Conservation (phyloP, 1,140 invertebrate species). For the Aphelinus atriplicis region DNA sequence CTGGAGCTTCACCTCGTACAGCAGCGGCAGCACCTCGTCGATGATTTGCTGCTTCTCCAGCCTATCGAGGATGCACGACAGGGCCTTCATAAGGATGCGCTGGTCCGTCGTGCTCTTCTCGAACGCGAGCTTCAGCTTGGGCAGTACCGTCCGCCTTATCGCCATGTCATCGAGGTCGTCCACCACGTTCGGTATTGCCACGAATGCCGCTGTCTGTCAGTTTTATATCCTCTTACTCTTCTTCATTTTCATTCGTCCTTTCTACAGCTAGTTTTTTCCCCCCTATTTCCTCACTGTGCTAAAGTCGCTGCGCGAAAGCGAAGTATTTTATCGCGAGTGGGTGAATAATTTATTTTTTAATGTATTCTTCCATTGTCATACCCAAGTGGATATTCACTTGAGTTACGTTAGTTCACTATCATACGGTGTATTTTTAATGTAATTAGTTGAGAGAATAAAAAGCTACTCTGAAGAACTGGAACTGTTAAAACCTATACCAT, state of each 20-base stretch:
- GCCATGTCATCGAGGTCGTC: constrained; percentile 86
- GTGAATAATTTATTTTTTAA: too few species aligned
- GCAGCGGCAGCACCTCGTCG: constrained; percentile 90
- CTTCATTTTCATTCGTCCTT: background rate
- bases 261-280: too few species aligned
- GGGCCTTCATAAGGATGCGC: constrained; percentile 79
- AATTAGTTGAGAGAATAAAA: too few species aligned
- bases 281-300: too few species aligned
- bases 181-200: constrained; percentile 86
- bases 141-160: constrained; percentile 84
- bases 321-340: too few species aligned
- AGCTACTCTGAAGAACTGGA: too few species aligned
- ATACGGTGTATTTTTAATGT: too few species aligned
- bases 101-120: constrained; percentile 84
- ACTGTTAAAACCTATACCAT: too few species aligned
- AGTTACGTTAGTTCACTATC: too few species aligned
- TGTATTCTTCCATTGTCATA: too few species aligned
- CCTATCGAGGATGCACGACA: constrained; percentile 82
- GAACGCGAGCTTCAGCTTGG: constrained; percentile 88
- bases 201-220: constrained; percentile 84
- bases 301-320: too few species aligned
- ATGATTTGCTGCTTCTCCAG: constrained; percentile 89
- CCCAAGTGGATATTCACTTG: too few species aligned
- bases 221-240: background rate
- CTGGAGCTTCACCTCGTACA: constrained; percentile 86